Evolutionary conservation across 1,140 invertebrate genomes (phyloP).

Genomic region (Chrysopa pallens): DNA sequence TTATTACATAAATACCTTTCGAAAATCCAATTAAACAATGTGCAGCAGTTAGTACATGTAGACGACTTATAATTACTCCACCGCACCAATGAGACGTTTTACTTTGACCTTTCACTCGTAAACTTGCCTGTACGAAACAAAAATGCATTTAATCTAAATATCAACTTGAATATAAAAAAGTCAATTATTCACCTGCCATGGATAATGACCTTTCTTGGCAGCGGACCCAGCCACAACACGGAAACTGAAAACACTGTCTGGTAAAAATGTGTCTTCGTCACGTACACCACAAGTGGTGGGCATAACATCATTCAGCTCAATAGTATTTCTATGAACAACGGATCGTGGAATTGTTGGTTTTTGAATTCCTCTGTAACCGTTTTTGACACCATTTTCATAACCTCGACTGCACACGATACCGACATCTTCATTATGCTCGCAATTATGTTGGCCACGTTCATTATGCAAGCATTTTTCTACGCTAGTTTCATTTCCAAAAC

Average conservation of each 20-base stretch:
- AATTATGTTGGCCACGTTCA: conserved; percentile 52
- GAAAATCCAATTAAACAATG: conserved; percentile 55
- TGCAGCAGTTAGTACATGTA: conserved; percentile 58
- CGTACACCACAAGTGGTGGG: conserved; percentile 27
- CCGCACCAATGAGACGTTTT: conserved; percentile 55
- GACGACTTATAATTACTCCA: conserved; percentile 46
- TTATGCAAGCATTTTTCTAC: conserved; percentile 41
- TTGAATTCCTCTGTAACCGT: conserved; percentile 19
- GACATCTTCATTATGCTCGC: conserved; percentile 56
- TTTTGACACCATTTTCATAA: conserved; percentile 7
- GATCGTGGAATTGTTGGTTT: conserved; percentile 1
- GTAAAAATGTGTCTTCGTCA: conserved; percentile 24
- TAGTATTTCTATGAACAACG: neutral
- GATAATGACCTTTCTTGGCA: conserved; percentile 43
- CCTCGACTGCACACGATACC: conserved; percentile 37
- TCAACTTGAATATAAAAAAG: neutral
- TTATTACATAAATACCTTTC: conserved; percentile 43
- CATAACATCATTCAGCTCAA: conserved; percentile 9
- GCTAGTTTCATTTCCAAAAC: conserved; percentile 44
- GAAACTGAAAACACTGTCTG: conserved; percentile 24
- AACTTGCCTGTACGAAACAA: conserved; percentile 50
- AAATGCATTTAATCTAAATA: conserved; percentile 7
- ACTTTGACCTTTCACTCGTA: conserved; percentile 36
- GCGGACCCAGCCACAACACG: conserved; percentile 33
- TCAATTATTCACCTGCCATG: conserved; percentile 47